A percentile compares a stretch with the other conserved stretches of the same genome.
Conservation (phyloP, 2,888 invertebrate genomes). For the Pristionchus mayeri region DNA sequence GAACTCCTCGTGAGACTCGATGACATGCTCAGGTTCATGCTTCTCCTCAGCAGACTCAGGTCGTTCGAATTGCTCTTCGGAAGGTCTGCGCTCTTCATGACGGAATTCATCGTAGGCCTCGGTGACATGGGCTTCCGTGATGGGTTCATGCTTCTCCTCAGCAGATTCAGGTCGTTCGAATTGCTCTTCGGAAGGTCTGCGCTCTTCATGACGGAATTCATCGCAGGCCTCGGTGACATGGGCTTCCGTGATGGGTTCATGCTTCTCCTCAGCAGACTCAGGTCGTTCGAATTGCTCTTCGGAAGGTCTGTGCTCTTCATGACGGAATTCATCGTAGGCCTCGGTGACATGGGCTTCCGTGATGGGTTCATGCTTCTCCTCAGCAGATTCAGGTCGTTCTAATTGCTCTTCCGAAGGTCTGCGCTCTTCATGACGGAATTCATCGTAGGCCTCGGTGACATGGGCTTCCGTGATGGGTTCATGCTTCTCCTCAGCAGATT, state of each 20-base stretch:
- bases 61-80: conserved; percentile 30
- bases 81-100: conserved; percentile 35
- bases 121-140: neutral
- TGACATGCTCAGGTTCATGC: neutral
- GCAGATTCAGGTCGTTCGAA: neutral
- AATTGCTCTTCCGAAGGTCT: neutral
- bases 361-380: neutral
- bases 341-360: neutral
- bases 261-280: neutral
- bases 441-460: neutral
- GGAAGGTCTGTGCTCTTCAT: neutral
- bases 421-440: neutral
- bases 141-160: neutral
- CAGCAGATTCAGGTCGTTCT: neutral
- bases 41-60: conserved; percentile 21
- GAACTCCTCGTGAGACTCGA: conserved; percentile 1
- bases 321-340: neutral
- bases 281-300: neutral
- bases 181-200: neutral
- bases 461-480: neutral
- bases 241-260: neutral
- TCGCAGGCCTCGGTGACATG: neutral
- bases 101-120: neutral
- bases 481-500: conserved; percentile 50
- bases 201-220: neutral